Percentiles rank a stretch among this genome's conserved stretches.
Evolutionary conservation across 2,888 invertebrate genomes (phyloP).

Genomic region (Anthophora plumipes): DNA sequence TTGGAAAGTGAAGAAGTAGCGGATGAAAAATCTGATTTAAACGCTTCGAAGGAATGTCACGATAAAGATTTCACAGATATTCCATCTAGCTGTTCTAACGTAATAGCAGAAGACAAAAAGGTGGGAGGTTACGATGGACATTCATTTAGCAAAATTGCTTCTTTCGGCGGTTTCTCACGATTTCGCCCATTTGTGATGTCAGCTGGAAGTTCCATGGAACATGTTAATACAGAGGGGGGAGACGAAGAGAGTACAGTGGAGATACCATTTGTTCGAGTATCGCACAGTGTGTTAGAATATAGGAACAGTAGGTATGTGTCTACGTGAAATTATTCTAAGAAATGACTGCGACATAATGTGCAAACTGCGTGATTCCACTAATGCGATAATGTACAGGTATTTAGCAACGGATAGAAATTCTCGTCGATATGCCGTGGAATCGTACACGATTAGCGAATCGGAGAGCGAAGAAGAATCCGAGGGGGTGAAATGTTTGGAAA

Average conservation of each 20-base stretch:
- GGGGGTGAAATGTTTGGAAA: slow-evolving; percentile 77
- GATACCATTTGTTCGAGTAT: slow-evolving; percentile 79
- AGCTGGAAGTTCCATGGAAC: slow-evolving; percentile 74
- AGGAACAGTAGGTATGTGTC: slow-evolving; percentile 80
- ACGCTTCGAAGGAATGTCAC: slow-evolving; percentile 67
- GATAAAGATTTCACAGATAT: slow-evolving; percentile 58
- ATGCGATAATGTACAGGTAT: slow-evolving; percentile 71
- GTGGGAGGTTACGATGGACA: slow-evolving; percentile 75
- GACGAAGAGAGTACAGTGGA: slow-evolving; percentile 77
- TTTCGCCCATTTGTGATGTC: slow-evolving; percentile 83
- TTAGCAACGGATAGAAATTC: slow-evolving; percentile 78
- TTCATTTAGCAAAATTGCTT: slow-evolving; percentile 81
- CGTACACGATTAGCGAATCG: slow-evolving; percentile 84
- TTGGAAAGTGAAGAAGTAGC: slow-evolving; percentile 70
- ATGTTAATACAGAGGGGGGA: slow-evolving; percentile 68
- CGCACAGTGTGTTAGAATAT: slow-evolving; percentile 82
- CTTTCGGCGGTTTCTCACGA: slow-evolving; percentile 81
- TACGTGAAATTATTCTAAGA: neutral
- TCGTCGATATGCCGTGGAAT: slow-evolving; percentile 77
- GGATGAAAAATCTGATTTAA: slow-evolving; percentile 57
- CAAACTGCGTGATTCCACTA: neutral
- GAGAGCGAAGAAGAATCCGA: slow-evolving; percentile 85
- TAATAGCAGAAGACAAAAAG: slow-evolving; percentile 73
- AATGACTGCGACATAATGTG: too few species aligned
- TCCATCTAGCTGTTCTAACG: slow-evolving; percentile 77